Evolutionary conservation across 1,140 invertebrate species (phyloP).

Genomic region (Conus betulinus): DNA sequence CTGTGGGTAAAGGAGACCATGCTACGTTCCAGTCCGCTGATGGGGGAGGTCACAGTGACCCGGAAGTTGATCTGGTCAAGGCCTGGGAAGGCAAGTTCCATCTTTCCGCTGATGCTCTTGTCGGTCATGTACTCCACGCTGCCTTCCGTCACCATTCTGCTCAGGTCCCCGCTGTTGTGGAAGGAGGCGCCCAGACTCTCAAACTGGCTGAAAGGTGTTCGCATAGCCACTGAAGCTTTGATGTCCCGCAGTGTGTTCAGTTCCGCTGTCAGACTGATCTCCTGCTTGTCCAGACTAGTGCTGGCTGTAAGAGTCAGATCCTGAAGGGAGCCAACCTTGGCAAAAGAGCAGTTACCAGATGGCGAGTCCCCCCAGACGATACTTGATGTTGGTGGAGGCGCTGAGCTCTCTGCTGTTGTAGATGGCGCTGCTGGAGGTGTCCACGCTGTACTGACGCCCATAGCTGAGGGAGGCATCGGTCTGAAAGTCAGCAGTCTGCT

Average conservation of each 20-base stretch:
- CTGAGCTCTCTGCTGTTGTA: neutral
- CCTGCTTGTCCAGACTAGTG: neutral
- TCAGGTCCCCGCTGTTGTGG: conserved; percentile 30
- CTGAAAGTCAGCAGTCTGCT: conserved; percentile 24
- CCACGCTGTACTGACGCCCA: conserved; percentile 27
- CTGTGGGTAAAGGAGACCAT: conserved; percentile 11
- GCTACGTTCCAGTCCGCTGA: neutral
- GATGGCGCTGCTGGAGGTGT: conserved; percentile 8
- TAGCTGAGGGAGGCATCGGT: conserved; percentile 13
- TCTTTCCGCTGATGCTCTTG: conserved; percentile 33
- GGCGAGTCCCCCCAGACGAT: conserved; percentile 1
- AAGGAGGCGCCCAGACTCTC: conserved; percentile 17
- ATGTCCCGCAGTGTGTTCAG: conserved; percentile 16
- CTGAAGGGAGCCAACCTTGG: conserved; percentile 28
- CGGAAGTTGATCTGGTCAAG: neutral
- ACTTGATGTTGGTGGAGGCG: conserved; percentile 6
- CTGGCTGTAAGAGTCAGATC: conserved; percentile 12
- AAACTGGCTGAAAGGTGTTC: conserved; percentile 24
- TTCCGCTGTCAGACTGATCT: neutral
- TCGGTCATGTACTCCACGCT: conserved; percentile 31
- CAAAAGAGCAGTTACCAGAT: neutral
- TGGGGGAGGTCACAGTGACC: conserved; percentile 8
- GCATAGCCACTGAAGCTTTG: conserved; percentile 15
- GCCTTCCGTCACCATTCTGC: neutral
- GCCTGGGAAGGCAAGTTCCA: conserved; percentile 8